Evolutionary conservation across 2,888 invertebrate genomes (phyloP).

Genomic region (Subacronicta megacephala): DNA sequence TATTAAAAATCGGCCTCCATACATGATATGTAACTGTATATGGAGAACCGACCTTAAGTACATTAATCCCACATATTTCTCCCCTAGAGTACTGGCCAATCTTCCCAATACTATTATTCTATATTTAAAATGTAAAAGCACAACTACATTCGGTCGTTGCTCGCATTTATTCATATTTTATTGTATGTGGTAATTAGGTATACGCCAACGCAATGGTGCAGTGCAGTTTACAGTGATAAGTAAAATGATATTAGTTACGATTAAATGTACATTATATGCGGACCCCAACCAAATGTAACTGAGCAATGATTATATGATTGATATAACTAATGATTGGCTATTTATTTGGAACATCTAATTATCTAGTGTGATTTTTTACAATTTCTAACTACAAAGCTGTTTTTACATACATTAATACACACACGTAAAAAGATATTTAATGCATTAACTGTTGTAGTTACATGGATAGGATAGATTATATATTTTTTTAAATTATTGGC

Average conservation of each 20-base stretch:
- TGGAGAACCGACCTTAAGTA: conserved; percentile 46
- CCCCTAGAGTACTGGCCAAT: conserved; percentile 63
- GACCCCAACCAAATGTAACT: conserved; percentile 46
- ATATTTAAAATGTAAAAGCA: conserved; percentile 36
- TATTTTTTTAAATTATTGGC: conserved; percentile 68
- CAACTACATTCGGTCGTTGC: conserved; percentile 44
- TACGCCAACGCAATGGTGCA: conserved; percentile 27
- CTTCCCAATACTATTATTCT: conserved; percentile 51
- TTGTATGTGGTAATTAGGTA: conserved; percentile 19
- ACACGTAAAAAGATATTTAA: conserved; percentile 69
- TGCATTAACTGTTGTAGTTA: conserved; percentile 59
- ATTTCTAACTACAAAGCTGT: conserved; percentile 79
- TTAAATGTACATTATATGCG: conserved; percentile 30
- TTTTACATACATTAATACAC: conserved; percentile 76
- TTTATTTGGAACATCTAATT: conserved; percentile 70
- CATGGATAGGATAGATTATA: conserved; percentile 60
- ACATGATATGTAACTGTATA: conserved; percentile 51
- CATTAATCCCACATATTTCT: conserved; percentile 25
- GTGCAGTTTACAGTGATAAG: conserved; percentile 37
- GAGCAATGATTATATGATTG: conserved; percentile 48
- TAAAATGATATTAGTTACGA: conserved; percentile 30
- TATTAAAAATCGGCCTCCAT: conserved; percentile 51
- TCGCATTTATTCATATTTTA: conserved; percentile 19
- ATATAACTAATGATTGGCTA: conserved; percentile 60
- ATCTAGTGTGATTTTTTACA: conserved; percentile 73